These are phyloP conservation scores for Stenotaenia linearis DNA, from an alignment of 2,888 invertebrate species.

Conservation along the genomic window DNA sequence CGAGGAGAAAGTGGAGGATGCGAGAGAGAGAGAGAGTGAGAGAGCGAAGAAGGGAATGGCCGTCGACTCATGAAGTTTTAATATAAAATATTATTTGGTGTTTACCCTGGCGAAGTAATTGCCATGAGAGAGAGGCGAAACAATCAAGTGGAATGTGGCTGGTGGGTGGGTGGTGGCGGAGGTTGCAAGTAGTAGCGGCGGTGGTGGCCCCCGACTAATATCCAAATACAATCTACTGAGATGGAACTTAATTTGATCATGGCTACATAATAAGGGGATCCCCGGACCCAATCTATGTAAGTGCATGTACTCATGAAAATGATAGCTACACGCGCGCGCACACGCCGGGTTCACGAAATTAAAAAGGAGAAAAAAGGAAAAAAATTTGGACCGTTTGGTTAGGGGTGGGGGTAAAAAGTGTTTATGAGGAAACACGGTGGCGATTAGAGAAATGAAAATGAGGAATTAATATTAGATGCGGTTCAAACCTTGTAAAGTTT, in stretches of 20 bases:
- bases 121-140: slow-evolving; percentile 29
- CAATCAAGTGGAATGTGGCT: slow-evolving; percentile 29
- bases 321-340: slow-evolving; percentile 34
- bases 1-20: slow-evolving; percentile 13
- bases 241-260: slow-evolving; percentile 37
- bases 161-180: neutral
- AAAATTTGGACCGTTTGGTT: neutral
- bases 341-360: slow-evolving; percentile 31
- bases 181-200: neutral
- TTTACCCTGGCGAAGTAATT: slow-evolving; percentile 33
- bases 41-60: slow-evolving; percentile 21
- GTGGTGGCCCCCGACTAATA: slow-evolving; percentile 30
- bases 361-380: slow-evolving; percentile 24
- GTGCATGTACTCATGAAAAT: slow-evolving; percentile 37
- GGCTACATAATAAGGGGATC: slow-evolving; percentile 36
- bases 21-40: neutral
- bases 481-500: slow-evolving; percentile 74
- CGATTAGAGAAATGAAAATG: neutral
- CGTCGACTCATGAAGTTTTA: slow-evolving; percentile 33
- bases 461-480: slow-evolving; percentile 24
- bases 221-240: slow-evolving; percentile 34
- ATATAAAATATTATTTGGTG: slow-evolving; percentile 33
- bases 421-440: neutral
- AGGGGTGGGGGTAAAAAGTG: neutral
- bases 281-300: slow-evolving; percentile 36